Conservation (phyloP, 1,140 invertebrate genomes). For the Eurosta solidaginis region DNA sequence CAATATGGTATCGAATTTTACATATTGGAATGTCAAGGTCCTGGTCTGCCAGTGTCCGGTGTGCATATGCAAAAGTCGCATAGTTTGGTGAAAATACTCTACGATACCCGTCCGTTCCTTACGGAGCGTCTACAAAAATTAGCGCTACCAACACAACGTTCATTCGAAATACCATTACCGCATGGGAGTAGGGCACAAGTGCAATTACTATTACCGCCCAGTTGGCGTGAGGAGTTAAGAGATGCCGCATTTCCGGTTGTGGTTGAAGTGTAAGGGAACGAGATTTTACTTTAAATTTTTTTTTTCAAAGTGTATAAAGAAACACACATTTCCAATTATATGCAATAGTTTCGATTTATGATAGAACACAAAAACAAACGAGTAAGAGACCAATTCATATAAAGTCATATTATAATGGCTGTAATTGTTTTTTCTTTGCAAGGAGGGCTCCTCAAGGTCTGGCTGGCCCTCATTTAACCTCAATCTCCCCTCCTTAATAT, state of each 20-base stretch:
- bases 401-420: too few relatives aligned
- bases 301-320: not conserved
- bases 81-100: conserved; percentile 73
- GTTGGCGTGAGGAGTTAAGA: conserved; percentile 79
- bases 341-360: too few relatives aligned
- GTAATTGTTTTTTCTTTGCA: too few relatives aligned
- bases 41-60: conserved; percentile 73
- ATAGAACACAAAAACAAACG: too few relatives aligned
- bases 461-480: too few relatives aligned
- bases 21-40: conserved; percentile 78
- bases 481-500: too few relatives aligned
- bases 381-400: too few relatives aligned
- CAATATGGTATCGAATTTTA: conserved; percentile 69
- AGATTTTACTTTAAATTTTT: not conserved
- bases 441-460: too few relatives aligned
- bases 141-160: conserved; percentile 74
- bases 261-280: conserved; percentile 75
- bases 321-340: too few relatives aligned
- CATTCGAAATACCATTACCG: conserved; percentile 76
- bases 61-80: conserved; percentile 73
- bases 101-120: conserved; percentile 73
- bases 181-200: conserved; percentile 79
- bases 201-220: conserved; percentile 78
- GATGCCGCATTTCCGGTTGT: conserved; percentile 84
- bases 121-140: conserved; percentile 69